phyloP scores from a whole-genome alignment of 2,888 invertebrate genomes.

The Odontocolon sp. region DNA sequence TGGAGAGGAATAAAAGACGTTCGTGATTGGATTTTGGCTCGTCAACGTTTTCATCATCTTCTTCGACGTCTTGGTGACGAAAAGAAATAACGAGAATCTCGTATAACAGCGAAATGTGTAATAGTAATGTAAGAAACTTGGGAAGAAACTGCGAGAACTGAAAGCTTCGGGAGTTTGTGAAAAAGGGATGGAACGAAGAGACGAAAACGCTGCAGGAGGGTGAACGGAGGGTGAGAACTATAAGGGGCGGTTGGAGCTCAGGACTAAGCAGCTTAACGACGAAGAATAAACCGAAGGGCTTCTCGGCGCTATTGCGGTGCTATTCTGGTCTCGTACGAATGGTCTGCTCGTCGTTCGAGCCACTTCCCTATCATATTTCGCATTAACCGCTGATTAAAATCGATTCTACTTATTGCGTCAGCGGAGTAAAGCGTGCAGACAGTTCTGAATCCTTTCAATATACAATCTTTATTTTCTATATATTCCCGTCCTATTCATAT shows the following conservation, averaged over 20 bases:
- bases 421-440: neutral
- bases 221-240: constrained; percentile 31
- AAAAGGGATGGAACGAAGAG: constrained; percentile 17
- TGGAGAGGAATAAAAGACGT: constrained; percentile 9
- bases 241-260: constrained; percentile 48
- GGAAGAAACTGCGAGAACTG: neutral
- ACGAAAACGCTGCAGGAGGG: too few relatives aligned
- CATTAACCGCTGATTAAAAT: constrained; percentile 74
- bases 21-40: constrained; percentile 12
- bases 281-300: constrained; percentile 60
- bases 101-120: too few relatives aligned
- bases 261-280: constrained; percentile 58
- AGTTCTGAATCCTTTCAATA: constrained; percentile 4
- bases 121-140: too few relatives aligned
- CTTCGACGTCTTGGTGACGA: constrained; percentile 39
- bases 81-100: constrained; percentile 51
- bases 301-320: constrained; percentile 53
- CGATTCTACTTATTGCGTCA: constrained; percentile 58
- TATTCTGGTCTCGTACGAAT: constrained; percentile 30
- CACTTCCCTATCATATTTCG: constrained; percentile 74
- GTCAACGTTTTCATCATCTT: neutral
- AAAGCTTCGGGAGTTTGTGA: constrained; percentile 16
- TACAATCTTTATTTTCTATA: neutral
- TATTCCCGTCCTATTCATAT: neutral
- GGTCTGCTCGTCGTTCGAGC: constrained; percentile 35